Conservation (phyloP, 1,140 invertebrate species). For the Bombus impatiens region DNA sequence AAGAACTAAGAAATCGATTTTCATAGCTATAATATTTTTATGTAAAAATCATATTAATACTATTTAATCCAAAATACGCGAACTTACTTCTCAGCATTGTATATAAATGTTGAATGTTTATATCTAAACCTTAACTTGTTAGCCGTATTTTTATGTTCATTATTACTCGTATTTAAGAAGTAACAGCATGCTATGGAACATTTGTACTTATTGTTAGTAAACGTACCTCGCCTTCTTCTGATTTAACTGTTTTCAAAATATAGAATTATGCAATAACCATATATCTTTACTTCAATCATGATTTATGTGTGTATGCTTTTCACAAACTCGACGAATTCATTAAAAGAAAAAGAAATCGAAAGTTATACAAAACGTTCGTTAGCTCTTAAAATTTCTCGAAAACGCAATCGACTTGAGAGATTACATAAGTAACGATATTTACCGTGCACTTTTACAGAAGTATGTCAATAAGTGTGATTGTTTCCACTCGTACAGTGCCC, state of each 20-base stretch:
- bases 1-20: background rate
- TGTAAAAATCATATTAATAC: constrained; percentile 2
- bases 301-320: background rate
- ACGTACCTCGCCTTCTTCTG: constrained; percentile 41
- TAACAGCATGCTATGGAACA: constrained; percentile 17
- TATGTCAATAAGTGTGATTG: background rate
- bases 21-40: background rate
- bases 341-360: background rate
- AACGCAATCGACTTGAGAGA: background rate
- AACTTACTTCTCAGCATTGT: constrained; percentile 11
- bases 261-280: background rate
- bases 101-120: constrained; percentile 25
- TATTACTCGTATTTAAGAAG: constrained; percentile 7
- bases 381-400: background rate
- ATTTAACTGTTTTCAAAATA: background rate
- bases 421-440: background rate
- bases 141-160: constrained; percentile 18
- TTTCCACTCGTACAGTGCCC: constrained; percentile 48
- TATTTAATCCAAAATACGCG: background rate
- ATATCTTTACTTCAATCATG: background rate
- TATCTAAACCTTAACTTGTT: constrained; percentile 20
- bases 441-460: background rate
- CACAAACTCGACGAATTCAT: background rate
- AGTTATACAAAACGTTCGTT: background rate
- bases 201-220: constrained; percentile 64